Evolutionary conservation across 2,797 vertebrate species (phyloP).

Genomic region (Manis javanica): DNA sequence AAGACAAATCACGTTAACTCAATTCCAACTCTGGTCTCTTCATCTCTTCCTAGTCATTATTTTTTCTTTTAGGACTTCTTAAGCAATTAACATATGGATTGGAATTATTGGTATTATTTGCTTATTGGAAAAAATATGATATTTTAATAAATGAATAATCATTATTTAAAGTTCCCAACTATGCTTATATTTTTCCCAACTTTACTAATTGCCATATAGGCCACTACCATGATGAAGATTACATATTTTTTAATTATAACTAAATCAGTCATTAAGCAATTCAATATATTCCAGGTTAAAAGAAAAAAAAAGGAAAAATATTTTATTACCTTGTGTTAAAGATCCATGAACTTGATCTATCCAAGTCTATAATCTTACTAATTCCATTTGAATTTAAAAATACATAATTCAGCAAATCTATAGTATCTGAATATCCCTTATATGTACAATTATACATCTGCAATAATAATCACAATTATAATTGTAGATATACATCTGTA

Average conservation of each 20-base stretch:
- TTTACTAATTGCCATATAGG: not conserved
- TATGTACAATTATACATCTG: not conserved
- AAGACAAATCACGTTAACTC: not conserved
- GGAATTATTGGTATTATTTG: not conserved
- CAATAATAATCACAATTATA: not conserved
- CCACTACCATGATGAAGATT: not conserved
- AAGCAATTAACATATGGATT: not conserved
- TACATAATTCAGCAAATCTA: not conserved
- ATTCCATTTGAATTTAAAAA: not conserved
- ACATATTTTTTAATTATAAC: not conserved
- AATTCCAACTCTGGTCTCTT: not conserved
- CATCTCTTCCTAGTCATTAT: not conserved
- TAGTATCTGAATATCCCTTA: not conserved
- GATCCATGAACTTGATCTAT: not conserved
- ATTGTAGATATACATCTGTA: no score
- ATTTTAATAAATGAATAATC: not conserved
- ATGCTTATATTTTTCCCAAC: not conserved
- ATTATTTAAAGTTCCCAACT: not conserved
- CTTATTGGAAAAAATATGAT: slow-evolving; percentile 4
- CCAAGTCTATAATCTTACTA: not conserved
- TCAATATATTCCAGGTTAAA: not conserved
- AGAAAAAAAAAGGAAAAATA: not conserved
- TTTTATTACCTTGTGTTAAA: not conserved
- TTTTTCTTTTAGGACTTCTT: not conserved
- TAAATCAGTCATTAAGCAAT: not conserved